Conservation (phyloP, 2,113 vertebrate genomes). For the Micromys minutus region DNA sequence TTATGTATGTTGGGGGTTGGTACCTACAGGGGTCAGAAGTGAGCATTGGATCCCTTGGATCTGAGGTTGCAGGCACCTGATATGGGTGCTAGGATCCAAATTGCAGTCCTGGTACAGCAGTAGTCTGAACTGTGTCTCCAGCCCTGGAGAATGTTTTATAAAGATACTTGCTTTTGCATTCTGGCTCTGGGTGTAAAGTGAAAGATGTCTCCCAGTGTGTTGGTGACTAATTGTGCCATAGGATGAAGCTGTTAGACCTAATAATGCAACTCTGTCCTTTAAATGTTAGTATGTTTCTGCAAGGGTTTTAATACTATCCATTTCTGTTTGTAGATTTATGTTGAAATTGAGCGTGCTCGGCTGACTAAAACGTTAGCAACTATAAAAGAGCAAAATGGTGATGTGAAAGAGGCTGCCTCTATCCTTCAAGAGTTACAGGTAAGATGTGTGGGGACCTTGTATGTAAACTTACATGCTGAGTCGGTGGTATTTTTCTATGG, state of each 20-base stretch:
- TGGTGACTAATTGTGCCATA: background rate
- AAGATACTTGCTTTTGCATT: slow-evolving; percentile 44
- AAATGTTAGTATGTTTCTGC: background rate
- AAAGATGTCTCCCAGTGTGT: background rate
- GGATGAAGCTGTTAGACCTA: background rate
- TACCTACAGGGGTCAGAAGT: background rate
- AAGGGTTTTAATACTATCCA: background rate
- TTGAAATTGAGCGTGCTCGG: slow-evolving; percentile 98
- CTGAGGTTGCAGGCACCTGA: background rate
- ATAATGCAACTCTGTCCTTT: background rate
- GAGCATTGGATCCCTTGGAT: background rate
- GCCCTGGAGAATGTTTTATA: background rate
- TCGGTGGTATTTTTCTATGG: background rate
- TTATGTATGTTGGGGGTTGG: background rate
- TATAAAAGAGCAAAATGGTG: slow-evolving; percentile 96
- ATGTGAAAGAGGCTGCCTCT: slow-evolving; percentile 95
- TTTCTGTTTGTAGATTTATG: slow-evolving; percentile 92
- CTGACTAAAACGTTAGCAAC: slow-evolving; percentile 95
- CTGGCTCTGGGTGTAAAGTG: background rate
- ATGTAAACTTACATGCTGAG: background rate
- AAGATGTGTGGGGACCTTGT: background rate
- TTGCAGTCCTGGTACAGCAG: background rate
- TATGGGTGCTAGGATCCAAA: background rate
- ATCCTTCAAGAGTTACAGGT: slow-evolving; percentile 99
- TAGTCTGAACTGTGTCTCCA: background rate